Evolutionary conservation across 2,888 invertebrate genomes (phyloP).

Genomic region (Ferdinandea cuprea): DNA sequence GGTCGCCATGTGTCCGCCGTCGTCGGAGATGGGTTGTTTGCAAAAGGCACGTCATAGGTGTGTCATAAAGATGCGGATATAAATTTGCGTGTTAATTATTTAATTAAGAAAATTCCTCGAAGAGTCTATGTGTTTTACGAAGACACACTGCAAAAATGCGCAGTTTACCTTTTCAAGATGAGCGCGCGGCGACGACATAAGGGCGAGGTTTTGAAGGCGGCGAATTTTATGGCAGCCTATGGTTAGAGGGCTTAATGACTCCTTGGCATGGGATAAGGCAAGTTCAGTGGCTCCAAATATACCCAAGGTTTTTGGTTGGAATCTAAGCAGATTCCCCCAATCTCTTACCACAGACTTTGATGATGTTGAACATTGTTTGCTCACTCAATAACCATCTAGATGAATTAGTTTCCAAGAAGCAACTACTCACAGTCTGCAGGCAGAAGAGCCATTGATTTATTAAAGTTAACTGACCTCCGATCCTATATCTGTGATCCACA

Average conservation of each 20-base stretch:
- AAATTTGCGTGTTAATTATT: constrained; percentile 73
- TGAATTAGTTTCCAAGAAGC: neutral
- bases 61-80: constrained; percentile 71
- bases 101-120: constrained; percentile 61
- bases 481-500: constrained; percentile 9
- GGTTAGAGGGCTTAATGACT: neutral
- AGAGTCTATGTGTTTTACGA: constrained; percentile 12
- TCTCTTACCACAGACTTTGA: too few species aligned
- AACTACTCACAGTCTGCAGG: neutral
- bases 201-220: neutral
- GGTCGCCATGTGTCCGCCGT: neutral
- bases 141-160: constrained; percentile 14
- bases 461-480: constrained; percentile 57
- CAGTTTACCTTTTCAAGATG: constrained; percentile 43
- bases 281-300: constrained; percentile 1
- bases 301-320: too few species aligned
- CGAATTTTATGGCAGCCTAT: neutral
- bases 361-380: neutral
- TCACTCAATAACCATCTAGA: neutral
- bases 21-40: constrained; percentile 21
- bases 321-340: too few species aligned
- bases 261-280: neutral
- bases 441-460: constrained; percentile 48
- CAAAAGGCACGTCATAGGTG: constrained; percentile 60
- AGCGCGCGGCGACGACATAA: constrained; percentile 43